Evolutionary conservation across 2,888 invertebrate genomes (phyloP).

Genomic region (Xestia c-nigrum): DNA sequence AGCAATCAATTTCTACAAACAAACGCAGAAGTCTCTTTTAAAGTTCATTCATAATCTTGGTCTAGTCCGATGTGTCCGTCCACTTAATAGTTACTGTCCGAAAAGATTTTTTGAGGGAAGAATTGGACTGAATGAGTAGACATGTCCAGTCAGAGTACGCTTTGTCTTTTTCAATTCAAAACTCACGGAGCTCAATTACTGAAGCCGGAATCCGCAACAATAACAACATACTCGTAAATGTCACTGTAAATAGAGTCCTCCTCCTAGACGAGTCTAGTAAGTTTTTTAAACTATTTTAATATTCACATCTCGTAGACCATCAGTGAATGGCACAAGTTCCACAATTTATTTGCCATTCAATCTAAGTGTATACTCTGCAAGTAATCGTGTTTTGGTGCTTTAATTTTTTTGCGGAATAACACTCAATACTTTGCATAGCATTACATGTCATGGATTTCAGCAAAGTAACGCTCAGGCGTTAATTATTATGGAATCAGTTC

Average conservation of each 20-base stretch:
- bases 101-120: neutral
- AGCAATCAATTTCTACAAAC: neutral
- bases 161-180: neutral
- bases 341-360: constrained; percentile 67
- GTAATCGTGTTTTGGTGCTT: constrained; percentile 9
- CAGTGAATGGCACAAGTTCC: constrained; percentile 59
- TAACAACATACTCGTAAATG: neutral
- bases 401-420: neutral
- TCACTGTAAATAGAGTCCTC: neutral
- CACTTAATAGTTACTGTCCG: neutral
- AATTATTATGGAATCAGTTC: too few relatives aligned
- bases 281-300: constrained; percentile 50
- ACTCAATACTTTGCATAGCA: neutral
- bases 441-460: neutral
- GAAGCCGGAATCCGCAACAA: neutral
- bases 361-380: constrained; percentile 55
- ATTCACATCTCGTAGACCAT: constrained; percentile 58
- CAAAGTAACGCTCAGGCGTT: neutral
- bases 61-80: neutral
- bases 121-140: neutral
- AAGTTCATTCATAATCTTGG: neutral
- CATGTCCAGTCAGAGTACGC: neutral
- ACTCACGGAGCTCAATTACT: neutral
- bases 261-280: constrained; percentile 9
- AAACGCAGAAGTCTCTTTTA: neutral